Conservation (phyloP, 2,797 vertebrate species). For the Eutrigla gurnardus region DNA sequence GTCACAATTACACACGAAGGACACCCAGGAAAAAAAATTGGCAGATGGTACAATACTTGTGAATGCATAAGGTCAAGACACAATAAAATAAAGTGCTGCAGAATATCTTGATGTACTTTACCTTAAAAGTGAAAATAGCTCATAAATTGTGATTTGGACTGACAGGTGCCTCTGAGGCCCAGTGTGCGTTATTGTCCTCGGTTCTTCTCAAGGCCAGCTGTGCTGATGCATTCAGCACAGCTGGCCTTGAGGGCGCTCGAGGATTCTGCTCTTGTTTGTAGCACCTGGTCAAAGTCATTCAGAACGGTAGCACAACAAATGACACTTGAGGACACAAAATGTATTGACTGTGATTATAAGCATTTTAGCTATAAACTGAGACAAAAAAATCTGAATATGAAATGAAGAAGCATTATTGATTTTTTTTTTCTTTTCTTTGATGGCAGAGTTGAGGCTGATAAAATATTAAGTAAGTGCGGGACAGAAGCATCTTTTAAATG, state of each 20-base stretch:
- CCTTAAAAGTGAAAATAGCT: constrained; percentile 19
- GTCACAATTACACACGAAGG: constrained; percentile 32
- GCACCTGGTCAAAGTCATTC: constrained; percentile 33
- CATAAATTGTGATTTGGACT: not conserved
- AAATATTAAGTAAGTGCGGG: constrained; percentile 14
- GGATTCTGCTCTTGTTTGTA: constrained; percentile 21
- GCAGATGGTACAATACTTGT: not conserved
- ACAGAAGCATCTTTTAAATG: constrained; percentile 47
- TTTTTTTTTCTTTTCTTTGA: constrained; percentile 21
- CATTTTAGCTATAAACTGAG: not conserved
- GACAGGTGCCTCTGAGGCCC: not conserved
- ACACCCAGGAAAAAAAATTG: constrained; percentile 7
- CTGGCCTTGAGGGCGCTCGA: not conserved
- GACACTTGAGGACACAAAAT: constrained; percentile 7
- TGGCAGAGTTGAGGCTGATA: constrained; percentile 12
- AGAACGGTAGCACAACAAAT: constrained; percentile 10
- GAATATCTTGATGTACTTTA: not conserved
- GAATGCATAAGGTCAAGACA: constrained; percentile 8
- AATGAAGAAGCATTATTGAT: constrained; percentile 23
- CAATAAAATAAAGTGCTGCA: constrained; percentile 3
- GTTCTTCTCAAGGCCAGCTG: constrained; percentile 17
- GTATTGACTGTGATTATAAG: constrained; percentile 11
- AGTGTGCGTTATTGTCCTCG: not conserved
- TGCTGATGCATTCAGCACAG: constrained; percentile 19
- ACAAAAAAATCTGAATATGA: constrained; percentile 13